These are phyloP conservation scores for Neodontobutis hainanensis DNA, from an alignment of 2,113 vertebrate species.

Conservation along the genomic window DNA sequence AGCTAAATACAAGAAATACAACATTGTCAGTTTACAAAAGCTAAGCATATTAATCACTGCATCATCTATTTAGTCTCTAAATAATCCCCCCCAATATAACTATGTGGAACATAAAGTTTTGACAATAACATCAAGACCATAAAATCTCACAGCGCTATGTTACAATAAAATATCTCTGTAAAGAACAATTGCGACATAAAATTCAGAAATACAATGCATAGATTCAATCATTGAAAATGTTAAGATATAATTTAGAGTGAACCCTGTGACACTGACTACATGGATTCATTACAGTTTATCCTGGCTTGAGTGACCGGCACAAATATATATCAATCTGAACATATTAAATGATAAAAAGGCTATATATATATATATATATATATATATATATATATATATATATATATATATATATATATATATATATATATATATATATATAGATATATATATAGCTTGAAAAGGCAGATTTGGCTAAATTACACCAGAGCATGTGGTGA, in stretches of 20 bases:
- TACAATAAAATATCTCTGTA: constrained; percentile 89
- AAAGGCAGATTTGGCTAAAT: constrained; percentile 71
- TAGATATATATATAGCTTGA: constrained; percentile 65
- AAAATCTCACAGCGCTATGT: constrained; percentile 92
- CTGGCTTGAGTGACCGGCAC: constrained; percentile 78
- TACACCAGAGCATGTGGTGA: constrained; percentile 64
- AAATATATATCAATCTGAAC: constrained; percentile 63
- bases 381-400: constrained; percentile 61
- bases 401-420: constrained; percentile 63
- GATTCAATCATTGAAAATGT: constrained; percentile 87
- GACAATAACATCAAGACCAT: constrained; percentile 83
- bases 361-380: constrained; percentile 62
- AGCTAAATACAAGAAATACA: constrained; percentile 82
- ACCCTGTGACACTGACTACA: constrained; percentile 62
- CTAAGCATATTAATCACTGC: constrained; percentile 86
- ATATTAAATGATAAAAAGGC: constrained; percentile 64
- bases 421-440: constrained; percentile 63
- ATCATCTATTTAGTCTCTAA: constrained; percentile 84
- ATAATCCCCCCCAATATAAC: constrained; percentile 84
- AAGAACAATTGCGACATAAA: constrained; percentile 77
- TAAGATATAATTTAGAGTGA: constrained; percentile 82
- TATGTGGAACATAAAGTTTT: constrained; percentile 88
- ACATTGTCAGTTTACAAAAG: constrained; percentile 90
- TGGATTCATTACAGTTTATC: constrained; percentile 68
- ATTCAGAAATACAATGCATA: constrained; percentile 92